Percentiles rank a stretch among this genome's conserved stretches.
Conservation (phyloP, 2,888 invertebrate species). For the Kuschelorhynchus macadamiae region DNA sequence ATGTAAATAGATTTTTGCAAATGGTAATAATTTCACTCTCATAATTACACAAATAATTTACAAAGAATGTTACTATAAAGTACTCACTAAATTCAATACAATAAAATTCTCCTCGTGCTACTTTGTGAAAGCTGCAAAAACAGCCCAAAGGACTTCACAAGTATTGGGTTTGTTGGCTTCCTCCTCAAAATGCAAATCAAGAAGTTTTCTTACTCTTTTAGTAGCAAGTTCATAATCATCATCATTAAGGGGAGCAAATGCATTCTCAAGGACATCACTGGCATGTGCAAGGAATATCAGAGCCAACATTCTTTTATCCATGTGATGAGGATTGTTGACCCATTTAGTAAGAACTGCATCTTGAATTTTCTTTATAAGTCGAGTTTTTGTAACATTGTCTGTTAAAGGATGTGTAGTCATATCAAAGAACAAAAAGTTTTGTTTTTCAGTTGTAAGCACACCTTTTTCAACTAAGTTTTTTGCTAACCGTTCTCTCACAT, state of each 20-base stretch:
- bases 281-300: slow-evolving; percentile 97
- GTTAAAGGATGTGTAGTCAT: slow-evolving; percentile 99
- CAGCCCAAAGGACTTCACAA: slow-evolving; percentile 98
- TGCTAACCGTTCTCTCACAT: slow-evolving; percentile 98
- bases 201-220: slow-evolving; percentile 94
- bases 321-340: slow-evolving; percentile 97
- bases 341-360: slow-evolving; percentile 97
- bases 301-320: slow-evolving; percentile 95
- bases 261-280: slow-evolving; percentile 99
- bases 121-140: slow-evolving; percentile 97
- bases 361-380: slow-evolving; percentile 98
- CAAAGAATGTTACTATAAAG: slow-evolving; percentile 4
- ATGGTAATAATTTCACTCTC: slow-evolving; percentile 2
- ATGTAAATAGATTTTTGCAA: slow-evolving; percentile 25
- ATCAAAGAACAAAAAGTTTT: slow-evolving; percentile 99
- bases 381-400: slow-evolving; percentile 94
- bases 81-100: slow-evolving; percentile 5
- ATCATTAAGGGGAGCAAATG: slow-evolving; percentile 96
- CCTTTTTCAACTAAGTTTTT: slow-evolving; percentile 99
- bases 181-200: slow-evolving; percentile 97
- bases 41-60: slow-evolving; percentile 3
- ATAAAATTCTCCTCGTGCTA: slow-evolving; percentile 69
- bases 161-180: slow-evolving; percentile 93
- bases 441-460: slow-evolving; percentile 98
- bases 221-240: slow-evolving; percentile 99